A percentile compares a stretch with the other conserved stretches of the same genome.
Evolutionary conservation across 2,888 invertebrate species (phyloP).

Genomic region (Microplitis manilae): DNA sequence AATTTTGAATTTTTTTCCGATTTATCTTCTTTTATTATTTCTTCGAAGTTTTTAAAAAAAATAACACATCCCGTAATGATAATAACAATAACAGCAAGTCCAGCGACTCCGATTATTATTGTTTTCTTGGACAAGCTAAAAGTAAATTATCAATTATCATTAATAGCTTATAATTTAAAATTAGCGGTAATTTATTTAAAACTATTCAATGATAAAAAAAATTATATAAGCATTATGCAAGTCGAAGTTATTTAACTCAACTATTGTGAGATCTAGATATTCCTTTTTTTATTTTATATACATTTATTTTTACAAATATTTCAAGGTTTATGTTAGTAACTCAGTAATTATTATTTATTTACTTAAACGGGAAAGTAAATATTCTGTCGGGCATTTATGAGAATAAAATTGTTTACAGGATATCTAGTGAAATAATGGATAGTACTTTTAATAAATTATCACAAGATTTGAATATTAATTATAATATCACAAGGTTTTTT

Average conservation of each 20-base stretch:
- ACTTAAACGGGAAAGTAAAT: background rate
- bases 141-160: conserved; percentile 10
- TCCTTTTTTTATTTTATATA: background rate
- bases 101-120: background rate
- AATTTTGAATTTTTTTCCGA: conserved; percentile 23
- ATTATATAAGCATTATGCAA: too few relatives aligned
- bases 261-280: background rate
- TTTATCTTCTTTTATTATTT: background rate
- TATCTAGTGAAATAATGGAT: too few relatives aligned
- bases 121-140: conserved; percentile 27
- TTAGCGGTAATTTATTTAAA: too few relatives aligned
- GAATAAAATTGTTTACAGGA: background rate
- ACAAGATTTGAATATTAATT: too few relatives aligned
- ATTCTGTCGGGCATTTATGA: background rate
- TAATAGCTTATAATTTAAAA: background rate
- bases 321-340: background rate
- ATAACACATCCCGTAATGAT: background rate
- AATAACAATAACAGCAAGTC: conserved; percentile 8
- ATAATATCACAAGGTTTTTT: too few relatives aligned
- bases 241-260: background rate
- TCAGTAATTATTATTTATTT: background rate
- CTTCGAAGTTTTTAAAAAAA: background rate
- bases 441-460: too few relatives aligned
- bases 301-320: background rate
- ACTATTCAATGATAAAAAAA: background rate